Percentiles rank a stretch among this genome's conserved stretches.
Evolutionary conservation across 2,888 invertebrate genomes (phyloP).

Genomic region (Cyclophora punctaria): DNA sequence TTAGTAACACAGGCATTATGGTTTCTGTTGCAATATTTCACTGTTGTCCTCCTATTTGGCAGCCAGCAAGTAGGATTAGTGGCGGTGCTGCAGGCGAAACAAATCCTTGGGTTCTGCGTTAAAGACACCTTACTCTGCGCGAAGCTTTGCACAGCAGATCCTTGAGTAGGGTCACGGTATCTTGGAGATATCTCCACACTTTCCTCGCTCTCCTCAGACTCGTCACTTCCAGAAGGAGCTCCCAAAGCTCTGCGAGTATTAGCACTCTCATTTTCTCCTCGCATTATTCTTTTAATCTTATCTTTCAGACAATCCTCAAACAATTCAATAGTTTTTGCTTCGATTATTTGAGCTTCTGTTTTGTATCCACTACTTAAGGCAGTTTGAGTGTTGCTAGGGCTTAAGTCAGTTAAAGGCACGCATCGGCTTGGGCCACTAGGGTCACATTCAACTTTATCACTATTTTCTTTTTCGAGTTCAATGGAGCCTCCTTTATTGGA

Average conservation of each 20-base stretch:
- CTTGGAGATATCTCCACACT: too few species aligned
- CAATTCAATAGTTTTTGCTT: constrained; percentile 1
- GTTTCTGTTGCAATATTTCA: constrained; percentile 50
- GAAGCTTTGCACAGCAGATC: too few species aligned
- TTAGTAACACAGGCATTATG: constrained; percentile 48
- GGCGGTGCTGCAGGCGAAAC: constrained; percentile 52
- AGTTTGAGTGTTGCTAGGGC: too few species aligned
- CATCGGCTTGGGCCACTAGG: too few species aligned
- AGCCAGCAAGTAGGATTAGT: constrained; percentile 43
- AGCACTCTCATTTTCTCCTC: background rate
- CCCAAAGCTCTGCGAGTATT: constrained; percentile 2
- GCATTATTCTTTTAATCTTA: constrained; percentile 1
- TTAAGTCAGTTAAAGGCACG: too few species aligned
- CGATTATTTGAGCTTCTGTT: background rate
- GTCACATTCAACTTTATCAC: too few species aligned
- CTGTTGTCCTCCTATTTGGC: constrained; percentile 44
- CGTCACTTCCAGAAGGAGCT: too few species aligned
- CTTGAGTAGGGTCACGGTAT: too few species aligned
- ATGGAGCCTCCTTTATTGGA: too few species aligned
- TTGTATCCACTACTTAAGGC: too few species aligned
- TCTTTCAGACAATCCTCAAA: constrained; percentile 13
- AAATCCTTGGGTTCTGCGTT: constrained; percentile 35
- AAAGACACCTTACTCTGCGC: constrained; percentile 6
- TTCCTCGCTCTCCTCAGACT: too few species aligned
- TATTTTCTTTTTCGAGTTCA: too few species aligned